Percentiles rank a stretch among this genome's conserved stretches.
phyloP scores from a whole-genome alignment of 2,888 invertebrate species.

The Lymantria dispar region DNA sequence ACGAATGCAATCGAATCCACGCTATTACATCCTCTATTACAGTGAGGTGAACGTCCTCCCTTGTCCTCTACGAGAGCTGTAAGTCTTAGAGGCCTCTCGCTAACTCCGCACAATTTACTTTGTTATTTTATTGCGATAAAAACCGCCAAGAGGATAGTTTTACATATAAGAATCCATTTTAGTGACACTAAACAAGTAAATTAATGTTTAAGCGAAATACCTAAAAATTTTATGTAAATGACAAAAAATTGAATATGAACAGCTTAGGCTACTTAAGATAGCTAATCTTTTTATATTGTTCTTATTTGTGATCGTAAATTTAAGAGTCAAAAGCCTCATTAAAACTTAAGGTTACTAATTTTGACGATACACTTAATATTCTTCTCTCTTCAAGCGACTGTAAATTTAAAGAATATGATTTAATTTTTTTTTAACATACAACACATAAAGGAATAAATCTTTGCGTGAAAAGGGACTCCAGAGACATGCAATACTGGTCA shows the following conservation, averaged over 20 bases:
- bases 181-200: constrained; percentile 5
- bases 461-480: too few relatives aligned
- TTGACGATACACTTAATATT: neutral
- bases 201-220: neutral
- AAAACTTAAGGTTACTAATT: constrained; percentile 22
- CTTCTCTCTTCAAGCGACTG: too few relatives aligned
- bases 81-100: constrained; percentile 59
- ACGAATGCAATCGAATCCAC: constrained; percentile 35
- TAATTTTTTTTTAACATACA: too few relatives aligned
- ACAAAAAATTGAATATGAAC: constrained; percentile 2
- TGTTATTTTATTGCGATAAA: constrained; percentile 44
- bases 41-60: constrained; percentile 62
- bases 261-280: constrained; percentile 19
- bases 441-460: too few relatives aligned
- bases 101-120: constrained; percentile 44
- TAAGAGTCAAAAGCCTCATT: constrained; percentile 45
- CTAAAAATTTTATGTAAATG: too few relatives aligned
- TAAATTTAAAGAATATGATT: too few relatives aligned
- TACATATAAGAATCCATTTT: constrained; percentile 11
- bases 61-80: constrained; percentile 66
- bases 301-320: constrained; percentile 6
- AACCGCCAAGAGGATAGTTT: constrained; percentile 28
- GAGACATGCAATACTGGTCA: too few relatives aligned
- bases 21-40: constrained; percentile 42
- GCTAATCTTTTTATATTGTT: neutral